These are phyloP conservation scores for Furcula furcula DNA, from an alignment of 2,888 invertebrate genomes.

Conservation along the genomic window DNA sequence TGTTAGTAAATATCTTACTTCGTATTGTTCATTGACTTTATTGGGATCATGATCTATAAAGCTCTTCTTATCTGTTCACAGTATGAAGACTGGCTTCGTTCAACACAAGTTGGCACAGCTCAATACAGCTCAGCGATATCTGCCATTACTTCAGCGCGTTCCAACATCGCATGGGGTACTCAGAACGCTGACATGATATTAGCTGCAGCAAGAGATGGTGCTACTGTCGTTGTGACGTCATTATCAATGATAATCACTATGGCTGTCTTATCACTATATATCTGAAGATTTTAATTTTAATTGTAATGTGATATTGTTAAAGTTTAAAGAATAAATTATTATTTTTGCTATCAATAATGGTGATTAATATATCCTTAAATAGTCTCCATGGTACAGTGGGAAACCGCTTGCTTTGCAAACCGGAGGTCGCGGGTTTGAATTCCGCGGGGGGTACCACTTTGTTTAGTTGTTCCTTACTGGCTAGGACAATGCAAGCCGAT, in stretches of 20 bases:
- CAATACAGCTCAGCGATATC: conserved; percentile 49
- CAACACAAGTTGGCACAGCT: conserved; percentile 41
- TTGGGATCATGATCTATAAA: too few species aligned
- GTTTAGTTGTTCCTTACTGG: too few species aligned
- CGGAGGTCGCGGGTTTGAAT: too few species aligned
- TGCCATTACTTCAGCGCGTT: conserved; percentile 52
- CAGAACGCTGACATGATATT: conserved; percentile 53
- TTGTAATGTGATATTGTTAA: conserved; percentile 3
- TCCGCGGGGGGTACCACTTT: too few species aligned
- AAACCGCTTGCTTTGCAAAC: too few species aligned
- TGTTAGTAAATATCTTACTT: too few species aligned
- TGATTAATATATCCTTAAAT: too few species aligned
- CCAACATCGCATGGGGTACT: conserved; percentile 62
- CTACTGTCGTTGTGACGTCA: conserved; percentile 40
- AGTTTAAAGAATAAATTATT: conserved; percentile 3
- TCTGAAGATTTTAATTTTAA: conserved; percentile 11
- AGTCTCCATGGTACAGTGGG: too few species aligned
- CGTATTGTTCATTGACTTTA: too few species aligned
- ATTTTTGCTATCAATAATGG: too few species aligned
- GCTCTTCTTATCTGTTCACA: conserved; percentile 30
- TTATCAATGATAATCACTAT: conserved; percentile 30
- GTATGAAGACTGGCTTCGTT: conserved; percentile 61
- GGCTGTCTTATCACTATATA: conserved; percentile 24
- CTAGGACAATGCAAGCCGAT: too few species aligned
- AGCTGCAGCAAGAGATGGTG: conserved; percentile 45